Conservation (phyloP, 1,140 invertebrate species). For the Bombus balteatus region DNA sequence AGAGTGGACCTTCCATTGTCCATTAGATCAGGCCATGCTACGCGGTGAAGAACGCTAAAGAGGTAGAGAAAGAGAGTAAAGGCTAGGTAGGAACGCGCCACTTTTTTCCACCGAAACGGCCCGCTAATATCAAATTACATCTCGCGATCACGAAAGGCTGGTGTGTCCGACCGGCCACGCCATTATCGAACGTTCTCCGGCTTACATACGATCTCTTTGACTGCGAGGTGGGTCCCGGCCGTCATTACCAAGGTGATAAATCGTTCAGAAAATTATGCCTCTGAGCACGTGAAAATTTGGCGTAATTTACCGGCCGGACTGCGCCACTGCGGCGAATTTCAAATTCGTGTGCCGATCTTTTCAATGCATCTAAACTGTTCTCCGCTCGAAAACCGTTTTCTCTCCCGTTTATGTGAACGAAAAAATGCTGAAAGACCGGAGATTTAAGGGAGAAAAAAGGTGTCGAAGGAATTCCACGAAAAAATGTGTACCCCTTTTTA, state of each 20-base stretch:
- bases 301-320: background rate
- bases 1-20: constrained; percentile 10
- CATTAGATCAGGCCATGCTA: background rate
- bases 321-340: background rate
- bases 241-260: constrained; percentile 26
- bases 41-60: background rate
- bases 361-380: background rate
- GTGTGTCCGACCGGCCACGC: background rate
- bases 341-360: background rate
- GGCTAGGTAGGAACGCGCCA: background rate
- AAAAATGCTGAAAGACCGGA: background rate
- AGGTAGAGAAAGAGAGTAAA: background rate
- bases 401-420: background rate
- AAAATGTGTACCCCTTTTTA: background rate
- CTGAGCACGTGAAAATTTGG: constrained; percentile 39
- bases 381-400: background rate
- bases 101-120: constrained; percentile 22
- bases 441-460: background rate
- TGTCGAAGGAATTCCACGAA: background rate
- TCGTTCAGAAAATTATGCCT: constrained; percentile 16
- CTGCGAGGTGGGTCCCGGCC: background rate
- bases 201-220: constrained; percentile 20
- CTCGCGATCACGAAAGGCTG: constrained; percentile 32
- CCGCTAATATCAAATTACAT: constrained; percentile 41
- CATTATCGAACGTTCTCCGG: constrained; percentile 30